phyloP scores from a whole-genome alignment of 92 coral and sea anemone species.

The Actinernus sp. region DNA sequence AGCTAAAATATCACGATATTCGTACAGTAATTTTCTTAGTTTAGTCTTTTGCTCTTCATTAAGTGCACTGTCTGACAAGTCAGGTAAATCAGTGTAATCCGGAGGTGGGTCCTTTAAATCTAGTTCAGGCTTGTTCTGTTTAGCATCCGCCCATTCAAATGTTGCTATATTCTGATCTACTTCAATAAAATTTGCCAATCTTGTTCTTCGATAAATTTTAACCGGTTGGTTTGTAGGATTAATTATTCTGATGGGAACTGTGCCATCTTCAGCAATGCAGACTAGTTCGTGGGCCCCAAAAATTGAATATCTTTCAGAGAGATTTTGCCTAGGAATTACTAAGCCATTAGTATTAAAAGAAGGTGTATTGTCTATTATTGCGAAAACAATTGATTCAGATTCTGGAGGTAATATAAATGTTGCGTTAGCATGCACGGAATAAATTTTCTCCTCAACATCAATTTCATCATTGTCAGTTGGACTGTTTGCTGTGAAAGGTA shows the following conservation, averaged over 20 bases:
- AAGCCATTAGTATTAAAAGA: conserved; percentile 27
- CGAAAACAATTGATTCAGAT: not conserved
- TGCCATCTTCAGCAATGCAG: conserved; percentile 4
- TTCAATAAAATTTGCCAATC: conserved; percentile 9
- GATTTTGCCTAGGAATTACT: not conserved
- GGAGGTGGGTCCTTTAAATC: no score
- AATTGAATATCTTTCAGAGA: not conserved
- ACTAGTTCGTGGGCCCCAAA: conserved; percentile 41
- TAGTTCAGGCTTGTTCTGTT: not conserved
- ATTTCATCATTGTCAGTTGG: no score
- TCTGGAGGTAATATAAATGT: not conserved
- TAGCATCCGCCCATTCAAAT: conserved; percentile 5
- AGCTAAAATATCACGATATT: no score
- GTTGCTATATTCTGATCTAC: conserved; percentile 15
- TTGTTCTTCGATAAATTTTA: conserved; percentile 39
- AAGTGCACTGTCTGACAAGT: conserved; percentile 20
- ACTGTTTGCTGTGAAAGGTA: no score
- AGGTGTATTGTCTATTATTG: not conserved
- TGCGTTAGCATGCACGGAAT: not conserved
- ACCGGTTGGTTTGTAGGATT: conserved; percentile 31
- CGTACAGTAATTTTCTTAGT: no score
- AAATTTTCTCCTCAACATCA: no score
- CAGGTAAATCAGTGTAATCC: conserved; percentile 22
- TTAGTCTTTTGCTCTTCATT: no score
- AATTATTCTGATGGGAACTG: conserved; percentile 4